Evolutionary conservation across 2,888 invertebrate species (phyloP).

Genomic region (Catotricha subobsoleta): DNA sequence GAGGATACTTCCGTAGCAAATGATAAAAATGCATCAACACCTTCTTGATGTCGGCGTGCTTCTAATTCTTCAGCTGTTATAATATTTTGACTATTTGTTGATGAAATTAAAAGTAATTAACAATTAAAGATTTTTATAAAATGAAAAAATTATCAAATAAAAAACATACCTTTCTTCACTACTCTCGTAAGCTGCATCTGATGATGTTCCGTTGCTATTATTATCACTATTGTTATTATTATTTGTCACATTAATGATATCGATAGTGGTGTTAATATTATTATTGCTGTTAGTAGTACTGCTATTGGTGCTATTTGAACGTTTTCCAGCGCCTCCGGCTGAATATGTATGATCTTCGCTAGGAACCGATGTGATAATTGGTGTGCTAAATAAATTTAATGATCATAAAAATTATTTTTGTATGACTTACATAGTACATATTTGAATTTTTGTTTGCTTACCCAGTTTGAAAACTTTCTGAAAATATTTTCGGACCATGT

Average conservation of each 20-base stretch:
- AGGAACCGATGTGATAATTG: constrained; percentile 68
- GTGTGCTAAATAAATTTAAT: constrained; percentile 15
- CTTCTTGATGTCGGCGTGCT: constrained; percentile 55
- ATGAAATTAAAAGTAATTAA: constrained; percentile 6
- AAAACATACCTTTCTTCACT: constrained; percentile 33
- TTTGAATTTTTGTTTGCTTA: constrained; percentile 13
- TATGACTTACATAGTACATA: background rate
- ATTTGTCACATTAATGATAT: background rate
- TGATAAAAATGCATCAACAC: constrained; percentile 60
- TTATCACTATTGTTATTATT: constrained; percentile 16
- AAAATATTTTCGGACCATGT: constrained; percentile 55
- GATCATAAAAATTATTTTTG: constrained; percentile 1
- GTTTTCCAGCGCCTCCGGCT: constrained; percentile 29
- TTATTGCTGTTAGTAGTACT: background rate
- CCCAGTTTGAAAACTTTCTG: constrained; percentile 28
- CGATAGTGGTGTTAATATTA: background rate
- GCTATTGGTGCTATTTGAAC: constrained; percentile 14
- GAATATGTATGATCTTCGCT: constrained; percentile 92
- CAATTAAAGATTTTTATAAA: background rate
- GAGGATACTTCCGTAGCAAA: constrained; percentile 43
- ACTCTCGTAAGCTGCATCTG: constrained; percentile 39
- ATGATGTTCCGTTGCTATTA: constrained; percentile 31
- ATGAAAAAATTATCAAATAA: constrained; percentile 1
- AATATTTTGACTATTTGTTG: constrained; percentile 18
- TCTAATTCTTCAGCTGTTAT: constrained; percentile 36